Percentiles rank a stretch among this genome's conserved stretches.
These are phyloP conservation scores for Tragelaphus buxtoni DNA, from an alignment of 2,113 vertebrate species.

Conservation along the genomic window DNA sequence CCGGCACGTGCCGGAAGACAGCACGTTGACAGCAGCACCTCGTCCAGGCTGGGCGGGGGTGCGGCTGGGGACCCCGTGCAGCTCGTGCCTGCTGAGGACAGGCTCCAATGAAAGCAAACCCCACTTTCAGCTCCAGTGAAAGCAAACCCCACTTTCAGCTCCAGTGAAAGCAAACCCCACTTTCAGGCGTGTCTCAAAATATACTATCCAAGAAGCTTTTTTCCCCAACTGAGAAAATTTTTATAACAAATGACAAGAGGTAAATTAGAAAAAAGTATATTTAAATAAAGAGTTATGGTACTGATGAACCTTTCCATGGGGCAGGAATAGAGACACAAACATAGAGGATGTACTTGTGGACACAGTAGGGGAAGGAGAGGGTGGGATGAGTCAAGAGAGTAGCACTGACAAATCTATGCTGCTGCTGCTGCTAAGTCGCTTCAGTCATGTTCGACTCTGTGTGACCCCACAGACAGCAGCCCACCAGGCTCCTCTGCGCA, in stretches of 20 bases:
- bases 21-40: not conserved
- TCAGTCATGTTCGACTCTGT: not conserved
- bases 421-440: not conserved
- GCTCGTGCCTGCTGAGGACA: not conserved
- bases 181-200: not conserved
- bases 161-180: not conserved
- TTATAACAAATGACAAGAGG: not conserved
- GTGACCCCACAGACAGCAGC: rapidly evolving
- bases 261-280: not conserved
- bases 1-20: rapidly evolving
- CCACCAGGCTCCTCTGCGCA: too few species aligned
- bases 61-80: rapidly evolving
- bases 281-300: not conserved
- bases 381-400: not conserved
- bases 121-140: not conserved
- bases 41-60: not conserved
- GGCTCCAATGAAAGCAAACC: not conserved
- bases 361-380: not conserved
- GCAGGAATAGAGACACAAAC: not conserved
- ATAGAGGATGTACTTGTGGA: not conserved
- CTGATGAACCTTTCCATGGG: not conserved
- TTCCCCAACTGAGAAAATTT: not conserved
- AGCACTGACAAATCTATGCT: not conserved
- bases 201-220: not conserved
- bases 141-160: too few species aligned